Evolutionary conservation across 2,888 invertebrate species (phyloP), one percentile per base, ranked within the genome.

Genomic region (Sussaba pulchella): DNA sequence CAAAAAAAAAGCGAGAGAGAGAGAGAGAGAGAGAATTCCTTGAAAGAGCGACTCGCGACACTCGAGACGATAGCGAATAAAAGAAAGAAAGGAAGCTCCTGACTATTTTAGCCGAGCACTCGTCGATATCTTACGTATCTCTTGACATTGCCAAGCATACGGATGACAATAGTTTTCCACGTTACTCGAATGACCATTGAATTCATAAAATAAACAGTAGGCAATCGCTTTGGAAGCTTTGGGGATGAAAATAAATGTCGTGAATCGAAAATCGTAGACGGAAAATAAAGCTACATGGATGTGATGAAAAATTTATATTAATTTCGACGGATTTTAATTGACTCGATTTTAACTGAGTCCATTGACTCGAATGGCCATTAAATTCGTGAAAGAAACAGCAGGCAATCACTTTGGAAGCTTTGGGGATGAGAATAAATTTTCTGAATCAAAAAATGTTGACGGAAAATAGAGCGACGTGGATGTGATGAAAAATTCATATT

Each of bases 91-190:
- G 54, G 61, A 39, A 47, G 54, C 67, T 78, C 71, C 12, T 14
- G 71, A 71, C 52, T 52, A 73, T 67, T 70, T 80, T 54, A 76
- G 43, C 67, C 36, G 80, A 63, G 66, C 61, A 59, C 31, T 75
- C 75, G 54, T 61, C 52, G 41, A 57, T n/a, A 67, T 61, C 54
- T 50, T 43, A 17, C 10, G 31, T 47, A 10, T 26, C 45, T 63
- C 76, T 63, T 39, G 76, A 76, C 45, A 72, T 61, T 43, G 61
- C 43, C 8, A 66, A 52, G 36, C 64, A 66, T n/a, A 41, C 36
- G 36, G 8, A 59, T 41, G 59, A 66, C 50, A 64, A 36, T 41
- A n/a, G n/a, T n/a, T 66, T 36, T 54, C 71, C 26, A 31, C 12
- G 41, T 41, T 31, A 72, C 59, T 59, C 17, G 14, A 17, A 39